These are phyloP conservation scores for Drosophila repletoides DNA, from an alignment of 1,140 invertebrate species.

Conservation along the genomic window DNA sequence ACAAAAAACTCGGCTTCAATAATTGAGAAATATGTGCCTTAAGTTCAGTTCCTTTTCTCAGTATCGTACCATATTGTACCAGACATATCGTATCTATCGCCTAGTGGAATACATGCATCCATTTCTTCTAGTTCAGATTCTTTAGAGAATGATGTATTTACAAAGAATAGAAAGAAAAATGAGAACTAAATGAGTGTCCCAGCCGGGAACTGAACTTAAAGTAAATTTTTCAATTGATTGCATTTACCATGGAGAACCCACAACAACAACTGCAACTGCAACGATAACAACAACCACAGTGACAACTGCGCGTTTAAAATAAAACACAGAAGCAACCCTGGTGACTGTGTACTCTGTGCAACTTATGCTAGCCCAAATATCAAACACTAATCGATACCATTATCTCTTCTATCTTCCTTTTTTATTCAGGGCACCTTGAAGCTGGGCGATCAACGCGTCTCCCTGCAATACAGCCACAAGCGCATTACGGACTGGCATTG, in stretches of 20 bases:
- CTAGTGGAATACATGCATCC: constrained; percentile 1
- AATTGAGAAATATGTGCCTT: constrained; percentile 26
- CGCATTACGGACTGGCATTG: constrained; percentile 87
- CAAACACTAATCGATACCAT: constrained; percentile 54
- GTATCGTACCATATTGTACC: neutral
- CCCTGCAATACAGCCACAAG: constrained; percentile 89
- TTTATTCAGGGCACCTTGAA: constrained; percentile 86
- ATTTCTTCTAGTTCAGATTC: neutral
- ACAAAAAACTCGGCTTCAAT: constrained; percentile 30
- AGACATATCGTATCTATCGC: neutral
- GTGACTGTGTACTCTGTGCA: constrained; percentile 82
- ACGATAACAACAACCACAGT: constrained; percentile 15
- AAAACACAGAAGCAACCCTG: constrained; percentile 71
- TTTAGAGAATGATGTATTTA: no score
- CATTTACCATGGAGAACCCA: constrained; percentile 12
- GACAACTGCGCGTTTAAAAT: constrained; percentile 50
- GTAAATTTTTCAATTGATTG: constrained; percentile 39
- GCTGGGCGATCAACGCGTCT: constrained; percentile 87
- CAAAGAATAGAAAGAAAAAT: no score
- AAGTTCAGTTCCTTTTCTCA: constrained; percentile 41
- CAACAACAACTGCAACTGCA: constrained; percentile 13
- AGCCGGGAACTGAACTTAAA: constrained; percentile 39
- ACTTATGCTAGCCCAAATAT: constrained; percentile 29
- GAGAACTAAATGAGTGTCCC: no score
- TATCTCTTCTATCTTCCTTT: constrained; percentile 75